phyloP scores from a whole-genome alignment of 2,797 vertebrate genomes.

The Myiotriccus ornatus region DNA sequence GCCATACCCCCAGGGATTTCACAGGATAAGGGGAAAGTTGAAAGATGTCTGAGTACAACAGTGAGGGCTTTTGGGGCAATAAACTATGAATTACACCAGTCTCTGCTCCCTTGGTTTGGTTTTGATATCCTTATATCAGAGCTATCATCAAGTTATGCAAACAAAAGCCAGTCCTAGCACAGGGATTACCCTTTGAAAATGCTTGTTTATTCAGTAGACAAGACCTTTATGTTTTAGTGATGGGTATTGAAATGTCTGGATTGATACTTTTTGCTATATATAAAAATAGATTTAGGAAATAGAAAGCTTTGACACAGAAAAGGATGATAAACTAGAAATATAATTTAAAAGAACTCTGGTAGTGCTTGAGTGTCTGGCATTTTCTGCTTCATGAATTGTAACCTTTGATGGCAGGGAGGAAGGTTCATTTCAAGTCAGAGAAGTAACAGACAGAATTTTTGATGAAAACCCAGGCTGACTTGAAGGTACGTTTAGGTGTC shows the following conservation, averaged over 20 bases:
- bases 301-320: slow-evolving; percentile 32
- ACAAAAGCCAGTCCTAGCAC: neutral
- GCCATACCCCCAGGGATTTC: neutral
- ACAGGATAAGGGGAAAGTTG: neutral
- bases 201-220: neutral
- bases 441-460: slow-evolving; percentile 27
- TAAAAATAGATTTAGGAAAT: slow-evolving; percentile 28
- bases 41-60: neutral
- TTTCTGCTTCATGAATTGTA: slow-evolving; percentile 21
- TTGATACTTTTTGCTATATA: neutral
- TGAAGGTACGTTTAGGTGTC: neutral
- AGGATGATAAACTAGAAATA: slow-evolving; percentile 28
- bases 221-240: neutral
- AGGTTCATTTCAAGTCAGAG: neutral
- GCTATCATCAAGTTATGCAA: neutral
- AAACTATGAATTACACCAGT: neutral
- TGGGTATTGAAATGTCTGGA: neutral
- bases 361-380: neutral
- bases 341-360: slow-evolving; percentile 32
- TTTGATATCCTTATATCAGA: neutral
- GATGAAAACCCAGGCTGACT: slow-evolving; percentile 20
- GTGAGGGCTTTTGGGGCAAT: neutral
- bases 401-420: neutral
- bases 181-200: neutral
- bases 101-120: neutral